Evolutionary conservation across 2,888 invertebrate species (phyloP).

Genomic region (Meteorus colon): DNA sequence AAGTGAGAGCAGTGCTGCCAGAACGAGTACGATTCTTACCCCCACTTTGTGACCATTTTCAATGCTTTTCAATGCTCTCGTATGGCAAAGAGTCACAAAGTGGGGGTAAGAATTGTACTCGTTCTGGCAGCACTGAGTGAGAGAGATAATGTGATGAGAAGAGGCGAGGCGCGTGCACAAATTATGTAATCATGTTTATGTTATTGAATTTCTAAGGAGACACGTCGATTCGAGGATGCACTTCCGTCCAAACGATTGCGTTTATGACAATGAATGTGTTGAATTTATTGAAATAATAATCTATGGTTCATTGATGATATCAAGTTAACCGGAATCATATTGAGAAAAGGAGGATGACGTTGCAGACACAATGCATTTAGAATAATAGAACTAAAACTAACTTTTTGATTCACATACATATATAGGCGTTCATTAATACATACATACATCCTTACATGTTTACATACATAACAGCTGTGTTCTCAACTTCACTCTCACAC

Average conservation of each 20-base stretch:
- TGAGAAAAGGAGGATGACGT: neutral
- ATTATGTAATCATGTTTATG: neutral
- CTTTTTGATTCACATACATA: constrained; percentile 11
- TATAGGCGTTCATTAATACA: neutral
- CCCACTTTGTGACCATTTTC: too few relatives aligned
- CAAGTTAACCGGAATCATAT: too few relatives aligned
- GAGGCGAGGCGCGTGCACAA: constrained; percentile 24
- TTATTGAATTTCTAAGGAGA: constrained; percentile 8
- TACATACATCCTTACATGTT: neutral
- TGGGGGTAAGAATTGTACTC: too few relatives aligned
- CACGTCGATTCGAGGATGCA: constrained; percentile 37
- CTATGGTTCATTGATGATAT: too few relatives aligned
- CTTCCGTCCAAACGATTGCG: constrained; percentile 39
- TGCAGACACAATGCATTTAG: neutral
- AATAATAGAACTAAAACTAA: neutral
- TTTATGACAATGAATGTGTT: neutral
- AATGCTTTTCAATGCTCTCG: too few relatives aligned
- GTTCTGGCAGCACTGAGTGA: too few relatives aligned
- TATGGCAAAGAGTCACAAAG: too few relatives aligned
- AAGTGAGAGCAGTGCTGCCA: too few relatives aligned
- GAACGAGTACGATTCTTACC: too few relatives aligned
- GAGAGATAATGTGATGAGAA: neutral
- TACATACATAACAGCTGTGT: constrained; percentile 44
- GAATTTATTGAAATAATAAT: too few relatives aligned
- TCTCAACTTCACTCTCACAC: constrained; percentile 30